These are phyloP conservation scores for Stomorhina lunata DNA, from an alignment of 2,888 invertebrate species.

Conservation along the genomic window DNA sequence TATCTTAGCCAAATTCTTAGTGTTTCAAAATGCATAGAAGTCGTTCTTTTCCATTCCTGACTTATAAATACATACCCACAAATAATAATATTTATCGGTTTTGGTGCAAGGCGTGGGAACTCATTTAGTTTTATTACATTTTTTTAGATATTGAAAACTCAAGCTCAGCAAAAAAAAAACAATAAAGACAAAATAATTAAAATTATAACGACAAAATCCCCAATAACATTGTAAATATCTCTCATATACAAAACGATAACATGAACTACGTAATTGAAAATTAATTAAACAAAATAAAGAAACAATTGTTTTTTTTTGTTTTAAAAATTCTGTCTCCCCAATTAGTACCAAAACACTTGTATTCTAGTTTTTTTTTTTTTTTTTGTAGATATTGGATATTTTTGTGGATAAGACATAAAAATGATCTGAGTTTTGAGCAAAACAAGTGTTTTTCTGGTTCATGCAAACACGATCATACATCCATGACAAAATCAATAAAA, in stretches of 20 bases:
- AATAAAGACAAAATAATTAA: constrained; percentile 1
- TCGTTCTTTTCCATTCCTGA: background rate
- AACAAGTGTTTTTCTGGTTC: too few species aligned
- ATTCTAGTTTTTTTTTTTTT: too few species aligned
- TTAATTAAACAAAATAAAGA: constrained; percentile 3
- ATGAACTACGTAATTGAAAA: constrained; percentile 7
- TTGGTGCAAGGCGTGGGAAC: constrained; percentile 52
- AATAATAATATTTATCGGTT: background rate
- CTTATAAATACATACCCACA: background rate
- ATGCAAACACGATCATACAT: too few species aligned
- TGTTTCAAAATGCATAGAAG: too few species aligned
- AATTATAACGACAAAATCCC: background rate
- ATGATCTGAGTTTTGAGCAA: too few species aligned
- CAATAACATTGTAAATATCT: background rate
- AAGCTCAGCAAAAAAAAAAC: background rate
- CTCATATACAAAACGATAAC: too few species aligned
- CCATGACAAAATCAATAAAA: too few species aligned
- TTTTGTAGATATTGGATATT: too few species aligned
- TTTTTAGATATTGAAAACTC: constrained; percentile 3
- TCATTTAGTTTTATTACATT: constrained; percentile 25
- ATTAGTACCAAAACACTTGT: background rate
- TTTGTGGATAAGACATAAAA: too few species aligned
- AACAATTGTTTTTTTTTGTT: background rate
- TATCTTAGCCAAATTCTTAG: background rate
- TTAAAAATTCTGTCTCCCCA: background rate